These are phyloP conservation scores for Sphaeridia pumilis DNA, from an alignment of 2,888 invertebrate genomes.

Conservation along the genomic window DNA sequence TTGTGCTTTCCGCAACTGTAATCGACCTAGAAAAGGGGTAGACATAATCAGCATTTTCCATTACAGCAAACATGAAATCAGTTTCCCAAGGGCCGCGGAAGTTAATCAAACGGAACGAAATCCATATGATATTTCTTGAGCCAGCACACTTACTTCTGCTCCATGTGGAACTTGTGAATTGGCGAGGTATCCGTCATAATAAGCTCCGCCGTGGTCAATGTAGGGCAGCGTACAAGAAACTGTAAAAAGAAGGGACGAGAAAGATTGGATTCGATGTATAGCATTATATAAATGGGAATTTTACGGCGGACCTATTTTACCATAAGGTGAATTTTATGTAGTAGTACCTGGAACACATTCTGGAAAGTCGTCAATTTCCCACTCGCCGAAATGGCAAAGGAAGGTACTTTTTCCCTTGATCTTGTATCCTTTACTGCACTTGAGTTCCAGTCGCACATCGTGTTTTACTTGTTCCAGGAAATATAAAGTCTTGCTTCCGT, in stretches of 20 bases:
- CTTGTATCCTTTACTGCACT: slow-evolving; percentile 58
- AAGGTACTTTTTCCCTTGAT: slow-evolving; percentile 55
- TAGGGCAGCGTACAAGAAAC: slow-evolving; percentile 59
- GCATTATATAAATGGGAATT: too few relatives aligned
- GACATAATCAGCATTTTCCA: too few relatives aligned
- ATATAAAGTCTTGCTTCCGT: slow-evolving; percentile 34
- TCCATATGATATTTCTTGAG: too few relatives aligned
- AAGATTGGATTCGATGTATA: too few relatives aligned
- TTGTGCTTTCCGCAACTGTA: slow-evolving; percentile 31
- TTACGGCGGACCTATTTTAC: too few relatives aligned
- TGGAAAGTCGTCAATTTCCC: slow-evolving; percentile 63
- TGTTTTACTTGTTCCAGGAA: slow-evolving; percentile 47
- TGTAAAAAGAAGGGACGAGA: too few relatives aligned
- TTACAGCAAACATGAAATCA: background rate
- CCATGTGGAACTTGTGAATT: slow-evolving; percentile 72
- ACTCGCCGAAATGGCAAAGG: slow-evolving; percentile 68
- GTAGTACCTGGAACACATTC: slow-evolving; percentile 66
- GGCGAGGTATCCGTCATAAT: slow-evolving; percentile 62
- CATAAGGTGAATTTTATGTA: too few relatives aligned
- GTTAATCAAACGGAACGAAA: too few relatives aligned
- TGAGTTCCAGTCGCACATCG: slow-evolving; percentile 63
- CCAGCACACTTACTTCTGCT: slow-evolving; percentile 48
- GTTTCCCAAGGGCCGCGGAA: too few relatives aligned
- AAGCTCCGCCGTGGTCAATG: slow-evolving; percentile 56
- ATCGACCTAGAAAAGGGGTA: slow-evolving; percentile 21